Percentiles rank a stretch among this genome's conserved stretches.
Conservation (phyloP, 2,113 vertebrate species). For the Pollimyrus isidori region DNA sequence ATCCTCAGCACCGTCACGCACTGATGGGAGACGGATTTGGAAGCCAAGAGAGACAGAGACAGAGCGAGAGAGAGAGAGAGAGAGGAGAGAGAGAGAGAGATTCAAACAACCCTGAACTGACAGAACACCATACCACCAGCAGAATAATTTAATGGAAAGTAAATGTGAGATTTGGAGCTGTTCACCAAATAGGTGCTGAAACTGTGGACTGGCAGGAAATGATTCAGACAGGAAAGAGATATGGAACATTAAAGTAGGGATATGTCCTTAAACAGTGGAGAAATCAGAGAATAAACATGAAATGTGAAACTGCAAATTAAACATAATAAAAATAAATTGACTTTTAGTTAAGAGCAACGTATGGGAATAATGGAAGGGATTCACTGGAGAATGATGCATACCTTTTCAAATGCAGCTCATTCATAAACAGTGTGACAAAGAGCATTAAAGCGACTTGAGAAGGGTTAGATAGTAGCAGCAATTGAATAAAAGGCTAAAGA, state of each 20-base stretch:
- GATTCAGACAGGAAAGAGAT: neutral
- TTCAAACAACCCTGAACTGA: neutral
- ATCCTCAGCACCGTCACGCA: neutral
- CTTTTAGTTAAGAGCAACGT: neutral
- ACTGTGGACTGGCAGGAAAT: neutral
- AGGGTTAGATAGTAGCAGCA: neutral
- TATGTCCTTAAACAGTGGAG: neutral
- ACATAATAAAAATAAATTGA: neutral
- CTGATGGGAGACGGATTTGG: neutral
- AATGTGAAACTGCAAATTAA: neutral
- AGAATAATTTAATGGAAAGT: neutral
- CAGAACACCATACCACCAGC: neutral
- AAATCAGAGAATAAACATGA: neutral
- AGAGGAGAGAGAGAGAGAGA: neutral
- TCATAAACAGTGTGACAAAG: neutral
- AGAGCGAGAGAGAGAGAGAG: neutral
- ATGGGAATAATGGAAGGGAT: neutral
- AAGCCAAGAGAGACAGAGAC: neutral
- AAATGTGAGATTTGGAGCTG: slow-evolving; percentile 8
- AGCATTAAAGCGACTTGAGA: neutral
- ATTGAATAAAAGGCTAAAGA: neutral
- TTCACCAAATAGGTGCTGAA: slow-evolving; percentile 11
- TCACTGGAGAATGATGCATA: neutral
- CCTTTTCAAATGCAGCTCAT: neutral
- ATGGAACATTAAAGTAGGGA: neutral